Evolutionary conservation across 2,797 vertebrate species (phyloP), one percentile per base, ranked within the genome.

Genomic region (Aldrovandia affinis): DNA sequence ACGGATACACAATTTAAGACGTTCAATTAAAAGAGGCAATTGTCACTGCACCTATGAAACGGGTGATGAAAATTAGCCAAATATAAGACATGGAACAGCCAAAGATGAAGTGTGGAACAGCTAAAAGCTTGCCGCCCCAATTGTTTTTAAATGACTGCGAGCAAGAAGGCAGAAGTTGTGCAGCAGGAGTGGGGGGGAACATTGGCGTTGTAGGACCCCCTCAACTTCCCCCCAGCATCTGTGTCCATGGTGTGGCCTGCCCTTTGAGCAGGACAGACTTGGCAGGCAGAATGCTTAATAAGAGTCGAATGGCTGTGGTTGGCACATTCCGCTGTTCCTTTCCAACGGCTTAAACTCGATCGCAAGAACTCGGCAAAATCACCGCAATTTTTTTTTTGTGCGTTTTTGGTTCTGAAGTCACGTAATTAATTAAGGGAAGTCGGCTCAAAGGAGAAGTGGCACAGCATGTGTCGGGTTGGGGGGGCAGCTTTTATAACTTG

Each of bases 191-290:
- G 61, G 91, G 91, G 93, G 85, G 89, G 88, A 90, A 92, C 91
- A 93, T 92, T 89, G 89, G 94, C 92, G 33, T 36, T 18, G 78
- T n/a, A n/a, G 33, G 50, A 30, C 91, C 88, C 91, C 91, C 91
- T 91, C 91, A 93, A 93, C 90, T 90, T 86, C 90, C 84, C 78
- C 86, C 86, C n/a, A 33, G 78, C 44, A 88, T 92, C 89, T 89
- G 80, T 84, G 85, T 84, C 79, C 86, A 84, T 33, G 63, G 28
- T 30, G 44, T 50, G 77, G 77, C 30, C 15, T 47, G 12, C 57
- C 57, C 63, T 83, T 78, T 42, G 25, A 4, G 42, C 9, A 20
- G 36, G 39, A n/a, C 42, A 30, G 54, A 52, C 54, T 47, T 78
- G 57, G 52, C 30, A 9, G 47, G n/a, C n/a, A 55, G 63, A n/a